phyloP scores from a whole-genome alignment of 2,888 invertebrate genomes.

The Drosophila melanosoma region DNA sequence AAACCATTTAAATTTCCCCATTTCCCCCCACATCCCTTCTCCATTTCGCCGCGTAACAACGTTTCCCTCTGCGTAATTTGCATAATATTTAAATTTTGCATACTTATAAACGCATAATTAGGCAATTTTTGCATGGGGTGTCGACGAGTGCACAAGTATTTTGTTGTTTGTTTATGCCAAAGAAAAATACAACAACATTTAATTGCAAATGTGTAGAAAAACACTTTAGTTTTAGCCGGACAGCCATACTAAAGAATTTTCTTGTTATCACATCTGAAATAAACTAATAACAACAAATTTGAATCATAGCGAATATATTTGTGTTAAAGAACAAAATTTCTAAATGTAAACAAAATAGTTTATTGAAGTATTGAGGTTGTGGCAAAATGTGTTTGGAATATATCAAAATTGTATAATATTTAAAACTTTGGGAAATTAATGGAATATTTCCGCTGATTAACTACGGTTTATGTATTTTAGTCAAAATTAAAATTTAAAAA shows the following conservation, averaged over 20 bases:
- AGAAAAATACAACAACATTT: slow-evolving; percentile 12
- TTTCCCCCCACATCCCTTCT: not conserved
- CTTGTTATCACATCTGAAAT: not conserved
- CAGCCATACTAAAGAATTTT: not conserved
- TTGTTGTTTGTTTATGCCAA: slow-evolving; percentile 23
- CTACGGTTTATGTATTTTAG: too few species aligned
- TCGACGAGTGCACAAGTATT: slow-evolving; percentile 20
- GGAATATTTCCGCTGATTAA: not conserved
- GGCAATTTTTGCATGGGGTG: slow-evolving; percentile 41
- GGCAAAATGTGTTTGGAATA: not conserved
- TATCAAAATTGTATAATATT: not conserved
- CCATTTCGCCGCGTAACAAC: not conserved
- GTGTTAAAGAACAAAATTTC: not conserved
- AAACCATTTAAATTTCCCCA: slow-evolving; percentile 60
- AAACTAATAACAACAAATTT: not conserved
- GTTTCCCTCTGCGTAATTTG: slow-evolving; percentile 54
- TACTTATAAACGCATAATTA: slow-evolving; percentile 72
- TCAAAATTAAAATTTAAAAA: too few species aligned
- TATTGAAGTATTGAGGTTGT: not conserved
- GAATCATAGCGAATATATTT: not conserved
- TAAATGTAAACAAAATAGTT: not conserved
- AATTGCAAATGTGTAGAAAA: slow-evolving; percentile 23
- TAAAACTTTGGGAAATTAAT: too few species aligned
- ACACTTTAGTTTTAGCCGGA: not conserved
- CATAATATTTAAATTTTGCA: slow-evolving; percentile 71